Evolutionary conservation across 2,113 vertebrate species (phyloP), one percentile per base, ranked within the genome.

Genomic region (Camelus dromedarius): DNA sequence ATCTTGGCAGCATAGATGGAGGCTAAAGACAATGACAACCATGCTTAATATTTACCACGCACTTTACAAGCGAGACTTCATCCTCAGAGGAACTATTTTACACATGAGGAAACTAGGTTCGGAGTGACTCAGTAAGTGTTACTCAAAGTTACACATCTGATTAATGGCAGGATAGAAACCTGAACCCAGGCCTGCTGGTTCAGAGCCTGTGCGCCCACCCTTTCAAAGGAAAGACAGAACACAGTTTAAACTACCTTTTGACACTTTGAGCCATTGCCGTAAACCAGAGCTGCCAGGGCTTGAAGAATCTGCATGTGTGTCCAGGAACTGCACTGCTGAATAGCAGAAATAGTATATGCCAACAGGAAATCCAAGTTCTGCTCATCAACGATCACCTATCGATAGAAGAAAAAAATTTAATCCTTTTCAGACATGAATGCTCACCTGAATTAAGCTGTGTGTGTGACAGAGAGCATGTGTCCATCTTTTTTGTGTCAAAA

Each of bases 281-380:
- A 99, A 85, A 99, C 99, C 52, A 99, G 98, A 81, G 99, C 99
- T 52, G 99, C 99, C 77, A 99, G 98, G 0, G 99, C 99, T 92
- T 99, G 98, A 92, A 99, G 98, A 81, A 99, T 97, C 94, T 99
- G 99, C 6, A 99, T 95, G 12, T 99, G 99, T 8, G 99, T 99
- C 99, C 99, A 99, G 7, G 99, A 97, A 92, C 98, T 99, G 97
- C 99, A 99, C 3, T 98, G 98, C 32, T 98, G 99, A 88, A 99
- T 94, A 2, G 99, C 99, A 22, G 98, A 98, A 80, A 98, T 97
- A 14, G 99, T 99, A 66, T 99, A 99, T 0, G 98, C 98, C 91
- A 99, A 95, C 28, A 99, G 98, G n/a, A 98, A 98, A 92, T 99
- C 98, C 98, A 99, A 91, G 5, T 98, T 99, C 93, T 99, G 98